phyloP scores from a whole-genome alignment of 1,140 invertebrate species.

The Cotesia glomerata region DNA sequence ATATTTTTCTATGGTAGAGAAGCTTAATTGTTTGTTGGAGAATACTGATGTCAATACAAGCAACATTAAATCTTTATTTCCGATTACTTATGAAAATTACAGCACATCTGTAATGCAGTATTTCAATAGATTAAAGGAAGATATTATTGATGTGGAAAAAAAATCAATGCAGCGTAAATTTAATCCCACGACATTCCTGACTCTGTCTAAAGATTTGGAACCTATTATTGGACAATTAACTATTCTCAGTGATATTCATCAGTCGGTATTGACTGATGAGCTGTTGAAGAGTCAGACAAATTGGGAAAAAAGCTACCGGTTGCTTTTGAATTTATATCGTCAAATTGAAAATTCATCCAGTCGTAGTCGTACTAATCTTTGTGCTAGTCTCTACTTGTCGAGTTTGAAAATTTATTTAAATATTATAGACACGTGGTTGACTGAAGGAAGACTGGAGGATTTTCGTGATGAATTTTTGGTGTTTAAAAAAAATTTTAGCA shows the following conservation, averaged over 20 bases:
- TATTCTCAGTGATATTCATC: conserved; percentile 60
- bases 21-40: conserved; percentile 51
- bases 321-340: conserved; percentile 56
- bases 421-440: conserved; percentile 65
- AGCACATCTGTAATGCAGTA: conserved; percentile 45
- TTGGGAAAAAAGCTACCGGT: conserved; percentile 34
- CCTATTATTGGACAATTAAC: conserved; percentile 52
- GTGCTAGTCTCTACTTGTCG: conserved; percentile 61
- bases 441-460: conserved; percentile 64
- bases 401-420: conserved; percentile 63
- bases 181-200: conserved; percentile 55
- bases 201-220: conserved; percentile 52
- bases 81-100: conserved; percentile 58
- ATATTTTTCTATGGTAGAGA: conserved; percentile 52
- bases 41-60: conserved; percentile 26
- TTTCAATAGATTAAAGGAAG: conserved; percentile 45
- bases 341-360: conserved; percentile 57
- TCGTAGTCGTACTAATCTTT: conserved; percentile 59
- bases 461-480: conserved; percentile 66
- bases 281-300: conserved; percentile 53
- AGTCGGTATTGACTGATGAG: conserved; percentile 49
- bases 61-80: conserved; percentile 33
- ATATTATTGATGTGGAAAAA: conserved; percentile 50
- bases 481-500: conserved; percentile 36
- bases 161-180: conserved; percentile 51